Conservation (phyloP, 2,888 invertebrate species). For the Dusona sp. region DNA sequence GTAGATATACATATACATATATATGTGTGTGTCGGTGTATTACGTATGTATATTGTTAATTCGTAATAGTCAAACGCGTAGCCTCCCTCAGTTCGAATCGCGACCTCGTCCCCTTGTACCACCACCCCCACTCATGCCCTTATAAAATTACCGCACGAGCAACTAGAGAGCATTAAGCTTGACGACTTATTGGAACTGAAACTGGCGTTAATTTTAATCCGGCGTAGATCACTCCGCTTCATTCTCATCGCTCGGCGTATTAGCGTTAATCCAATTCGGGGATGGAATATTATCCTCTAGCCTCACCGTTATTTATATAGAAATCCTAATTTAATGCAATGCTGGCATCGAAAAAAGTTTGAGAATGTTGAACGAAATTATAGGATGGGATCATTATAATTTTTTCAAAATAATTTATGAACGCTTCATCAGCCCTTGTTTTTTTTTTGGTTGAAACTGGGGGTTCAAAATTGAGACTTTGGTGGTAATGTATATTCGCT, state of each 20-base stretch:
- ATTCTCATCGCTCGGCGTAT: constrained; percentile 41
- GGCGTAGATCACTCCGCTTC: constrained; percentile 62
- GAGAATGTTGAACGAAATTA: background rate
- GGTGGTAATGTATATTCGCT: background rate
- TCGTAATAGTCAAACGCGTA: constrained; percentile 57
- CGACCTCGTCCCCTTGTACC: constrained; percentile 51
- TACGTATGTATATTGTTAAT: constrained; percentile 52
- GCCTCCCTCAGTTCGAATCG: constrained; percentile 35
- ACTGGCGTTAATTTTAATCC: constrained; percentile 69
- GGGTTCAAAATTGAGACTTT: background rate
- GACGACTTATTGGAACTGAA: constrained; percentile 48
- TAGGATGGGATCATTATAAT: background rate
- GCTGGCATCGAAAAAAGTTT: background rate
- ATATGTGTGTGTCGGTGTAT: background rate
- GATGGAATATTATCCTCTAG: constrained; percentile 11
- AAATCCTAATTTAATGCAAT: background rate
- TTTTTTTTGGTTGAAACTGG: background rate
- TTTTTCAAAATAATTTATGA: background rate
- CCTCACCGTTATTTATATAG: background rate
- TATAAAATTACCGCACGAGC: constrained; percentile 52
- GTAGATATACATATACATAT: background rate
- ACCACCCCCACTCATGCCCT: background rate
- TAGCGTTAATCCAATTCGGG: constrained; percentile 58
- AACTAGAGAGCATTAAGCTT: constrained; percentile 47
- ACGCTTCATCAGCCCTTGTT: background rate